Base-by-base conservation (phyloP, 30 jellyfish, hydroid and myxozoan genomes). In the Euphysa ruthae region DNA sequence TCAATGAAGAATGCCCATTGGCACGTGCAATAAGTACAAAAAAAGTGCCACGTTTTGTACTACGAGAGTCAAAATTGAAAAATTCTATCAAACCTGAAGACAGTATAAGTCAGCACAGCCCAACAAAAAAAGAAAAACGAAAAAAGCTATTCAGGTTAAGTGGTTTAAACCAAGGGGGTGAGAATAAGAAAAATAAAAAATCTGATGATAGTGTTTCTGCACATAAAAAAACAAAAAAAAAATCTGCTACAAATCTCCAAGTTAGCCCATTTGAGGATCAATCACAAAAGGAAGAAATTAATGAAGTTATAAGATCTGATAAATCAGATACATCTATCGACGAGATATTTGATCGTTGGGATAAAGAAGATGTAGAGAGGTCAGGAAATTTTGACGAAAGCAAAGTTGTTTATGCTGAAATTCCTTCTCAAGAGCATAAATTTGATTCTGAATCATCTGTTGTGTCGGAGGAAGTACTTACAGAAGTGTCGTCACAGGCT, bases 21-120 rank as follows among this genome's bases (percentile, higher is more conserved):
- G 76, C 84, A 18, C 85, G 93, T 29, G 98, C 98, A 6, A 88
- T 88, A 23, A 79, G 77, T 34, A 93, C 93, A 14, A 42, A 74
- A 49, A 80, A 81, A 46, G 79, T 75, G 10, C 98, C 98, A 21
- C 68, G 94, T 30, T 88, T 88, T 66, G 94, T 88, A 12, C 66
- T 88, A 8, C 71, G 89, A 30, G 66, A 14, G 74, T 43, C 52
- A 56, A 70, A 60, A 58, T 26, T 43, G 55, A 28, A 1, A 19
- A 62, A 13, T 16, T 13, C 35, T 32, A 16, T 55, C 14, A 44
- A 38, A 60, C 43, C 35, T 6, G 54, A 33, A n/a, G 55, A 49
- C 26, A 54, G 23, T 49, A 8, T 22, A 49, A 29, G 32, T 27
- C 1, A 35, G 28, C n/a, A 63, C 65, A 61, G 75, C 15, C 19